Base-by-base conservation (phyloP, 2,113 vertebrate genomes). In the Tympanuchus pallidicinctus region DNA sequence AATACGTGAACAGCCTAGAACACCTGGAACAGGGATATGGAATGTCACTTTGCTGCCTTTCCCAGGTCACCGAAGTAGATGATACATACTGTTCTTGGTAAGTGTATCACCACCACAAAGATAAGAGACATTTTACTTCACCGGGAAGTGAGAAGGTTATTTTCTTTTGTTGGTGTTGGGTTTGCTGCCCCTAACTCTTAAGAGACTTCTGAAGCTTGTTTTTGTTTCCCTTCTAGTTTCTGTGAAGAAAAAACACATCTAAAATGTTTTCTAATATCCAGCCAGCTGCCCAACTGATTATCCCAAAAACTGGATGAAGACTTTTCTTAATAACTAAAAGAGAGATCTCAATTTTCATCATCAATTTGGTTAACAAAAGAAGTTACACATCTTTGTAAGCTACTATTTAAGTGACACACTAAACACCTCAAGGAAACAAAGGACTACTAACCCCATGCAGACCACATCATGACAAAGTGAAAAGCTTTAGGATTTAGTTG, bases 151-250 rank as follows among this genome's bases (percentile, higher is more conserved):
- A 91, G 20, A 61, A 56, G 25, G 25, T 18, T 40, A 13, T 42
- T 0, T 1, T 11, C 34, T 52, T 32, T 60, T 56, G 17, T 34
- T 11, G 60, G 9, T 28, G 25, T 12, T 21, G 3, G 8, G 9
- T 28, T 64, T 40, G 17, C 57, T 25, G 11, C 24, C 18, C 7
- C 22, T 8, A 3, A 0, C 2, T 4, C 24, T 78, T 67, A 67
- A 64, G 59, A 88, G 52, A 83, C 4, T 86, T 36, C 65, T 65
- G 7, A 83, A 86, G n/a, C 56, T 84, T 36, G 81, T 72, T 69
- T 28, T 10, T 40, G 84, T 78, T 83, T 27, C 8, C 24, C 6
- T 79, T 34, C 36, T 45, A 13, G 22, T 17, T 24, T 69, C 66
- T 72, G 8, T 54, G 14, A 2, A 65, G 5, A 65, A 82, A 42